Percentiles rank a stretch among this genome's conserved stretches.
Evolutionary conservation across 2,888 invertebrate genomes (phyloP).

Genomic region (Seira musarum): DNA sequence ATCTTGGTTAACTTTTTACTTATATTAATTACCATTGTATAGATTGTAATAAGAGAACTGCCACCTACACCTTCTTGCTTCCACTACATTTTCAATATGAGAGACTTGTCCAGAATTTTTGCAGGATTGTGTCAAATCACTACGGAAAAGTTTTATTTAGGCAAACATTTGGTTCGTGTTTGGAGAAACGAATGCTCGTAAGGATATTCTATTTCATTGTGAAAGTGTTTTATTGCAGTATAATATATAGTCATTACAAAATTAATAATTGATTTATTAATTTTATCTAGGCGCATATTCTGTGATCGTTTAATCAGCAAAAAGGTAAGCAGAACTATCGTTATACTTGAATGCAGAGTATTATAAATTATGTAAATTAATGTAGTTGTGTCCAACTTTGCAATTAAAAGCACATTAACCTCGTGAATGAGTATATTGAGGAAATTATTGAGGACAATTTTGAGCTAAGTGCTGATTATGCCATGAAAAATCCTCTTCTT

Average conservation of each 20-base stretch:
- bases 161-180: constrained; percentile 83
- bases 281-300: constrained; percentile 82
- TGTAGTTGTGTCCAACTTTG: too few relatives aligned
- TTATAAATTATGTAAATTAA: too few relatives aligned
- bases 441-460: constrained; percentile 76
- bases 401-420: constrained; percentile 77
- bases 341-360: too few relatives aligned
- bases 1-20: too few relatives aligned
- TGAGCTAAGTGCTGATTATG: constrained; percentile 77
- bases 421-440: constrained; percentile 78
- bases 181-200: constrained; percentile 91
- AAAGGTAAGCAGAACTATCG: constrained; percentile 74
- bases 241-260: too few relatives aligned
- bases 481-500: constrained; percentile 85
- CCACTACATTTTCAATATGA: constrained; percentile 94
- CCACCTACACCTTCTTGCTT: constrained; percentile 95
- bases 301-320: constrained; percentile 87
- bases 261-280: too few relatives aligned
- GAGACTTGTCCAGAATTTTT: constrained; percentile 89
- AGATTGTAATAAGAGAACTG: constrained; percentile 83
- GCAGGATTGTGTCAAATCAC: constrained; percentile 86
- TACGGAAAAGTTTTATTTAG: constrained; percentile 80
- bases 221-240: neutral
- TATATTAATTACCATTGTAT: constrained; percentile 26
- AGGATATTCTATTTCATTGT: constrained; percentile 3